Evolutionary conservation across 1,140 invertebrate species (phyloP).

Genomic region (Drosophila mojavensis): DNA sequence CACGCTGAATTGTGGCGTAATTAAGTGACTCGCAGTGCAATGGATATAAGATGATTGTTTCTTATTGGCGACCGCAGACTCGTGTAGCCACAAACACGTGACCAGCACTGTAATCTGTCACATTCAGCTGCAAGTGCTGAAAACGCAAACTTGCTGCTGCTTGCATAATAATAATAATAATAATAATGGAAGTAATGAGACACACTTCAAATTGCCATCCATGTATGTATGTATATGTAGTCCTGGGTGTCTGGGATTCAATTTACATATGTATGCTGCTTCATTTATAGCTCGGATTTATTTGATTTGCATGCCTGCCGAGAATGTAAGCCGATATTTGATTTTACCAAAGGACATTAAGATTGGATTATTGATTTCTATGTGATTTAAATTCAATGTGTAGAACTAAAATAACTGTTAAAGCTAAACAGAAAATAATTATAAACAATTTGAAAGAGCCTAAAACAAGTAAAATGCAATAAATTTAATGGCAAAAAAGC

Average conservation of each 20-base stretch:
- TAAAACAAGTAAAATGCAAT: no score
- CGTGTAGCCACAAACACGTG: constrained; percentile 26
- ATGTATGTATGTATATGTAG: neutral
- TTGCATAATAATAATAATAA: constrained; percentile 5
- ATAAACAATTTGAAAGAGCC: no score
- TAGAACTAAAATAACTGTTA: no score
- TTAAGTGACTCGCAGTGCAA: constrained; percentile 39
- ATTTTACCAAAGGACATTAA: no score
- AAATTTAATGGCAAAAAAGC: no score
- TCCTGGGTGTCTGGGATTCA: constrained; percentile 2
- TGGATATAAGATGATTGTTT: constrained; percentile 39
- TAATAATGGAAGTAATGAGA: constrained; percentile 27
- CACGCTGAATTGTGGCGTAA: constrained; percentile 24
- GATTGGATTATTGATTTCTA: no score
- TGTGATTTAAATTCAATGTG: no score
- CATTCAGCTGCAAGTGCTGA: constrained; percentile 16
- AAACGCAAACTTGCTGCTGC: neutral
- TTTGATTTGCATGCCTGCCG: neutral
- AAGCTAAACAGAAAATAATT: no score
- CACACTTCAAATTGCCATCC: constrained; percentile 2
- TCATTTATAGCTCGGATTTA: constrained; percentile 10
- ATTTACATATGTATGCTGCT: constrained; percentile 26
- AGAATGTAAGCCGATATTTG: no score
- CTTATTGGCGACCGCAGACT: constrained; percentile 36
- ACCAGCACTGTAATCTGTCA: constrained; percentile 35